Evolutionary conservation across 2,113 vertebrate genomes (phyloP), one percentile per base, ranked within the genome.

Genomic region (Dendropsophus ebraccatus): DNA sequence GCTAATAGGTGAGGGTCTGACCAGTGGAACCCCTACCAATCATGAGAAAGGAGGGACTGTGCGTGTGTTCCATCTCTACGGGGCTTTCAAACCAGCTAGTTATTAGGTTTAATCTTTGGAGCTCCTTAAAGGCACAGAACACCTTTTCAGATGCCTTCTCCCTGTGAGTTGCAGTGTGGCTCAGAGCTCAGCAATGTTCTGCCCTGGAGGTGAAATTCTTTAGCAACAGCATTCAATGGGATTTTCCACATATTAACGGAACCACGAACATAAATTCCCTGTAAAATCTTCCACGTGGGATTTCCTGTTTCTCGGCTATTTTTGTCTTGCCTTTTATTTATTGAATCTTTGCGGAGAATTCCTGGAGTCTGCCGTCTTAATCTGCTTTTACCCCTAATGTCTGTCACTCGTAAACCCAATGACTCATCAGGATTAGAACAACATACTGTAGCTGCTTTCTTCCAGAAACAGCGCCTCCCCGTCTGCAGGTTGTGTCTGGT

Each of bases 221-320:
- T 32, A 56, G 19, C 50, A 19, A 35, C 30, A 17, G 25, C 75
- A 30, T 32, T 54, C 54, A 30, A 21, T 17, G 78, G 78, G 56
- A 65, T 81, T 81, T 65, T 81, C 78, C 78, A 81, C 28, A 56
- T 56, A 37, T 79, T 25, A 32, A 28, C 11, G 21, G 37, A 81
- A 81, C 65, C 80, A 69, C 69, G 8, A 67, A 28, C 50, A 17
- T 47, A 45, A 47, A 30, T 81, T 81, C 58, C 79, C 25, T 49
- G 58, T 82, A 30, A 82, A 69, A 52, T 82, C 28, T 82, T 82
- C 60, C n/a, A 21, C 1, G 79, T 49, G 79, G 54, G 80, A 69
- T 82, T 82, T 82, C 58, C 78, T 47, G 56, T 56, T 78, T 81
- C 56, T 45, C 78, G 6, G 78, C 56, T 80, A 60, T 80, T 80